Base-by-base conservation (phyloP, 2,113 vertebrate genomes). In the Salvelinus namaycush region DNA sequence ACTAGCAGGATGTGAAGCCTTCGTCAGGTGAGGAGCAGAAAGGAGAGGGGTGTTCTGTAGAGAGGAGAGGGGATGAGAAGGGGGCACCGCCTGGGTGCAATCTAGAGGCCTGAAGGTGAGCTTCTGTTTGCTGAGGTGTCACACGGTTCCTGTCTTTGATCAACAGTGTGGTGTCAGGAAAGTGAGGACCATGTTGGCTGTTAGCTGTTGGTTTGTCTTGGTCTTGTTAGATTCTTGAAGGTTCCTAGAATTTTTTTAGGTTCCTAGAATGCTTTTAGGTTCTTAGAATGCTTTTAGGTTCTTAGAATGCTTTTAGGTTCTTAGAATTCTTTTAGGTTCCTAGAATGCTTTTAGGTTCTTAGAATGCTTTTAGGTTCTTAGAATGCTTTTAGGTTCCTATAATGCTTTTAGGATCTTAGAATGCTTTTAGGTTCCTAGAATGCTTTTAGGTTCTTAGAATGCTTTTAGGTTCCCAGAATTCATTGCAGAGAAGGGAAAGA, bases 11-110 rank as follows among this genome's bases (percentile, higher is more conserved):
- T 73, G 72, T 77, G 76, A 85, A 84, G 76, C 87, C 24, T 87
- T 81, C 24, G 72, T 57, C 82, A 84, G 85, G 76, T 83, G 75
- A 9, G 39, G 8, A 34, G 34, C 34, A 34, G 34, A 86, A 72
- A 65, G 79, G 78, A 80, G 39, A 77, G 87, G 80, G 75, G 34
- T 76, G 83, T 57, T 27, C n/a, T 51, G 74, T 76, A 89, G 87
- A 88, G 89, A 39, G 34, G 1, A 39, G 34, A 39, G 34, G 34
- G 8, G 34, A 39, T 2, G 39, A 39, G 39, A 39, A 39, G 34
- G 34, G 6, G 34, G 6, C 5, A 34, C 34, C 29, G 67, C 60
- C 73, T 70, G 77, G 67, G 68, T 26, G 1, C 27, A 48, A 7
- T 79, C 49, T 69, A 70, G 79, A n/a, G 49, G 34, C 66, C 11